Base-by-base conservation (phyloP, 1,140 invertebrate species). In the Ips nitidus region DNA sequence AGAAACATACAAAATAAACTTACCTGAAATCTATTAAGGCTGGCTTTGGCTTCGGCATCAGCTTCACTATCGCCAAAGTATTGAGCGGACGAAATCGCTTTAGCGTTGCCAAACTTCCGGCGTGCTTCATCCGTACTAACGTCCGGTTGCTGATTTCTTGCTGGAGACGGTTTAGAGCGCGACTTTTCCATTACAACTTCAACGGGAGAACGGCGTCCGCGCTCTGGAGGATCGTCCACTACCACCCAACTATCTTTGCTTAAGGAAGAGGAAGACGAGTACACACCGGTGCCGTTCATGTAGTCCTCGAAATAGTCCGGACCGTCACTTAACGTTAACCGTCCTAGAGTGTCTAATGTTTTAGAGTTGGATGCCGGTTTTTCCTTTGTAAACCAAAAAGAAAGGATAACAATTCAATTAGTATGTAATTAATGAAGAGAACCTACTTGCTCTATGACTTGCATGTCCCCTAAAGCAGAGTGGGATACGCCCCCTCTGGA, bases 41-140 rank as follows among this genome's bases (percentile, higher is more conserved):
- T 82, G 41, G 80, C 80, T 74, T 82, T 81, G 72, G 83, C 82
- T 75, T 93, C 91, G 73, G 83, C 83, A 78, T 89, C 88, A 42
- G 80, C 81, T 36, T 84, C 80, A 72, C 86, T 86, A 71, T 93
- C 91, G 2, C 89, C 90, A 80, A 98, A 98, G 83, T 90, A 98
- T 83, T 98, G 95, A 79, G 97, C 94, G 0, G 97, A 99, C 66
- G 95, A 98, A 75, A 99, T 99, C 2, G 95, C 91, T 83, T 99
- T 99, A 3, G 97, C 96, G 77, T 91, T 90, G 38, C 94, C 95
- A 81, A 98, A 98, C 83, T 98, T 98, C 79, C 94, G 94, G 77
- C 95, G 93, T 6, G 94, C 95, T 69, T 90, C 89, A 70, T 88
- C 87, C 2, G 61, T 38, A 5, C 41, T 42, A 1, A 45, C 41